These are phyloP conservation scores for Tricholauxania praeusta DNA, from an alignment of 2,888 invertebrate species.

Conservation along the genomic window DNA sequence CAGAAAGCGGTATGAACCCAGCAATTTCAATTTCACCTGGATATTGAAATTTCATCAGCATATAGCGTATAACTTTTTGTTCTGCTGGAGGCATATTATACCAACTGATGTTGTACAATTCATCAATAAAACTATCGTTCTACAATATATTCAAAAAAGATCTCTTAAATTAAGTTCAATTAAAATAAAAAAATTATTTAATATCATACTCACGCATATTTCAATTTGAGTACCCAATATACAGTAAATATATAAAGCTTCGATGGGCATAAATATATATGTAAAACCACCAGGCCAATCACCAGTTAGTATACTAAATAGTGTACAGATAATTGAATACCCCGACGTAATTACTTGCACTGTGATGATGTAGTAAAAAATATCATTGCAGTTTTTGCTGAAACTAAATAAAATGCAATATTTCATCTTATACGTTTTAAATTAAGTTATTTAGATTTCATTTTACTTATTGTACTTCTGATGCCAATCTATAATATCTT, in stretches of 20 bases:
- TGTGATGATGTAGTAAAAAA: slow-evolving; percentile 46
- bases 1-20: slow-evolving; percentile 46
- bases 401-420: slow-evolving; percentile 40
- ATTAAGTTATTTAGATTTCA: not conserved
- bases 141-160: slow-evolving; percentile 2
- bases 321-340: slow-evolving; percentile 49
- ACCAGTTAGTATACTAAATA: slow-evolving; percentile 49
- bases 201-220: slow-evolving; percentile 45
- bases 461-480: slow-evolving; percentile 19
- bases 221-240: slow-evolving; percentile 53
- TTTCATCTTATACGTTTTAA: not conserved
- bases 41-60: slow-evolving; percentile 47
- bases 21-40: slow-evolving; percentile 44
- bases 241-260: slow-evolving; percentile 53
- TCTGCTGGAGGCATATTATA: slow-evolving; percentile 42
- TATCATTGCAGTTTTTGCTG: slow-evolving; percentile 45
- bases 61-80: slow-evolving; percentile 44
- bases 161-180: too few species aligned
- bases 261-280: slow-evolving; percentile 45
- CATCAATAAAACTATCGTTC: slow-evolving; percentile 46
- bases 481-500: slow-evolving; percentile 42
- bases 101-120: slow-evolving; percentile 49
- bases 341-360: slow-evolving; percentile 46
- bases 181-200: not conserved
- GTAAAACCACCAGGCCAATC: slow-evolving; percentile 52